phyloP scores from a whole-genome alignment of 2,888 invertebrate species.

The Nymphalis urticae region DNA sequence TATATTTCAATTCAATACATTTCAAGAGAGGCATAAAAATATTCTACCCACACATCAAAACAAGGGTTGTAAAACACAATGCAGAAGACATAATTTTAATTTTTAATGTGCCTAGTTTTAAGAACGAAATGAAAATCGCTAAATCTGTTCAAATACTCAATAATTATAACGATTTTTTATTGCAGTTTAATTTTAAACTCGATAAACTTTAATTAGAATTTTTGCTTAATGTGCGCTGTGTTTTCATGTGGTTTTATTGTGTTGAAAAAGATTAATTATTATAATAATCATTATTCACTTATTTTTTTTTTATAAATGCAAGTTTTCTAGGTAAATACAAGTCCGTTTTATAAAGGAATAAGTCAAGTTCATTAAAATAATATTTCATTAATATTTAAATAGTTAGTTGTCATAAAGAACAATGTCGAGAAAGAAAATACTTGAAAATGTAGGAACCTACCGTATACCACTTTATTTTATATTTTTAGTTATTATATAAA shows the following conservation, averaged over 20 bases:
- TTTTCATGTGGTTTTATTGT: neutral
- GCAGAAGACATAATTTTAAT: neutral
- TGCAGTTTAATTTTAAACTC: conserved; percentile 11
- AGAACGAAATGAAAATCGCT: neutral
- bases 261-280: too few relatives aligned
- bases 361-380: too few relatives aligned
- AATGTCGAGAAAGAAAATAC: too few relatives aligned
- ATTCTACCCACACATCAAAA: neutral
- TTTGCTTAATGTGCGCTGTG: neutral
- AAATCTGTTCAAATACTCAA: neutral
- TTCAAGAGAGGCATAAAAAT: neutral
- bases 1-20: neutral
- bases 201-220: conserved; percentile 16
- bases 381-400: too few relatives aligned
- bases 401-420: too few relatives aligned
- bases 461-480: too few relatives aligned
- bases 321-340: too few relatives aligned
- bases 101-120: neutral
- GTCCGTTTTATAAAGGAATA: too few relatives aligned
- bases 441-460: too few relatives aligned
- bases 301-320: too few relatives aligned
- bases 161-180: neutral
- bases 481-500: too few relatives aligned
- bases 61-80: neutral
- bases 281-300: too few relatives aligned